phyloP scores from a whole-genome alignment of 2,113 vertebrate genomes.

The Rhinoderma darwinii region DNA sequence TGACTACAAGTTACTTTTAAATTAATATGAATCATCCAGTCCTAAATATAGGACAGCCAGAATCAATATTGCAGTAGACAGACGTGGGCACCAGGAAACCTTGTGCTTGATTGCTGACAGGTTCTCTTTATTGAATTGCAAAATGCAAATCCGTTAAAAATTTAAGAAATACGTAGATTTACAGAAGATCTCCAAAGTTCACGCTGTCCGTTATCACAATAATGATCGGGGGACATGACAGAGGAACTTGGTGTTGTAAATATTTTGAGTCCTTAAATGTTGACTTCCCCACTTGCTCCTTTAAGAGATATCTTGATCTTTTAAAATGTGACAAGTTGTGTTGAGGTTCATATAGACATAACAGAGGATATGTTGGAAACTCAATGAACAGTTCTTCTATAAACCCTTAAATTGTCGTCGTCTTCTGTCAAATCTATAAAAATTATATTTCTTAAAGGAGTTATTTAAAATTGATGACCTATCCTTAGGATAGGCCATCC shows the following conservation, averaged over 20 bases:
- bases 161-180: neutral
- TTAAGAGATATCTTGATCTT: too few species aligned
- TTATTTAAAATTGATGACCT: too few species aligned
- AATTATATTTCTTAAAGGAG: too few species aligned
- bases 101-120: neutral
- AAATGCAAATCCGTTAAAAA: neutral
- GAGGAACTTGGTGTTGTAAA: neutral
- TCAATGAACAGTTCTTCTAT: neutral
- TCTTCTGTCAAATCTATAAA: too few species aligned
- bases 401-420: neutral
- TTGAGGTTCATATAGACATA: neutral
- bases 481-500: too few species aligned
- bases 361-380: neutral
- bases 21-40: slow-evolving; percentile 38
- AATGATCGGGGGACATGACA: neutral
- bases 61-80: slow-evolving; percentile 3
- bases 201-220: neutral
- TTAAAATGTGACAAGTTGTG: too few species aligned
- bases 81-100: slow-evolving; percentile 5
- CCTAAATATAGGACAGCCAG: slow-evolving; percentile 28
- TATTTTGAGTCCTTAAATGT: neutral
- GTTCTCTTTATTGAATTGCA: neutral
- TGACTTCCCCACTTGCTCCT: neutral
- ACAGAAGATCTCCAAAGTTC: neutral
- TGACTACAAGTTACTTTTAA: slow-evolving; percentile 30